Evolutionary conservation across 2,888 invertebrate species (phyloP), one percentile per base, ranked within the genome.

Genomic region (Andrena fulva): DNA sequence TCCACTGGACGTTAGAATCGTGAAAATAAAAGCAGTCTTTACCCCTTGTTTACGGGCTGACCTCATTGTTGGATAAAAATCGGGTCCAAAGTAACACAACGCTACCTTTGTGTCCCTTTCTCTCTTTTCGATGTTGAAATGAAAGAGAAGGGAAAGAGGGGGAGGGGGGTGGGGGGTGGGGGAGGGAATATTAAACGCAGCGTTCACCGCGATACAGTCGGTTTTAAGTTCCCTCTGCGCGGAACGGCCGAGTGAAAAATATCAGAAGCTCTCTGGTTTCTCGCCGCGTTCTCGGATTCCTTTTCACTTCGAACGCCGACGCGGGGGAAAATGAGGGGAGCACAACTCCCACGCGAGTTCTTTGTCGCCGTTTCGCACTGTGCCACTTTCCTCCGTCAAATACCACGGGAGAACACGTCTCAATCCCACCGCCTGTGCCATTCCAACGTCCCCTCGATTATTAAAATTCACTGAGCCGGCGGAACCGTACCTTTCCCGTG

Each of bases 211-310:
- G 20, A 48, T 69, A 54, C 69, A 20, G n/a, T 24, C 29, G 16
- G n/a, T 6, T 27, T 42, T 48, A n/a, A 20, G 24, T 63, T 48
- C 42, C 16, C 29, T 35, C 16, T 5, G 31, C 59, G 27, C 33
- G 24, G 29, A 35, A 59, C 56, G 59, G 20, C 16, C 52, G 62
- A 68, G n/a, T 7, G 63, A 42, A 76, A 77, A 77, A 77, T 68
- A 60, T 62, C 64, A 54, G 73, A 24, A 42, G 33, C 66, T 31
- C 60, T 20, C 52, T 60, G 50, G 66, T 67, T 20, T 27, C 24
- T 35, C n/a, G 10, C n/a, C 52, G 8, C 10, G 62, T 31, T 68
- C 67, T 27, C 60, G 54, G 56, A 62, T 12, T 29, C 48, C 54
- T 54, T 16, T 31, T 16, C 31, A 42, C 62, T 24, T 62, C 54